These are phyloP conservation scores for Semicossyphus pulcher DNA, from an alignment of 2,113 vertebrate genomes.

Conservation along the genomic window DNA sequence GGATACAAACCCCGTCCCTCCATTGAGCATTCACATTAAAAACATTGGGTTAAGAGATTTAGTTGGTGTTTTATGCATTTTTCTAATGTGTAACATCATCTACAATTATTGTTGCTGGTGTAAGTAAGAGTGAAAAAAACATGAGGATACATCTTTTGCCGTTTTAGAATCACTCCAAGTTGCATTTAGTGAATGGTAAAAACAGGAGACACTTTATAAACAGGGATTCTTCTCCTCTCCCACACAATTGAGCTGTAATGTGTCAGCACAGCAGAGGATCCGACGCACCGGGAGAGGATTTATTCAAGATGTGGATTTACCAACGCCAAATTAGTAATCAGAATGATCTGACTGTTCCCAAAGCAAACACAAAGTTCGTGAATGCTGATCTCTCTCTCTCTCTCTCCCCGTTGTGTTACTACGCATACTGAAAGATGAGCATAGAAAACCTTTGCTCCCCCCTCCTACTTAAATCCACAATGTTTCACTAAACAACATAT, in stretches of 20 bases:
- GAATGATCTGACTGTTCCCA: slow-evolving; percentile 19
- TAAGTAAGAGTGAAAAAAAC: neutral
- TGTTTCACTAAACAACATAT: no score
- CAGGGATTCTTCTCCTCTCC: slow-evolving; percentile 10
- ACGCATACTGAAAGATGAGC: neutral
- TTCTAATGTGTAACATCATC: neutral
- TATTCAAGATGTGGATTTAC: neutral
- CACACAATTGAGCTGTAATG: slow-evolving; percentile 17
- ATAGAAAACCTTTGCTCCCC: neutral
- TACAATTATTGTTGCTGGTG: no score
- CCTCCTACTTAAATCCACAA: neutral
- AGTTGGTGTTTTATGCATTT: neutral
- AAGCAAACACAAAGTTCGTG: slow-evolving; percentile 1
- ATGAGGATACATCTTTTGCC: neutral
- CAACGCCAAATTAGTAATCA: slow-evolving; percentile 16
- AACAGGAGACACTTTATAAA: slow-evolving; percentile 1
- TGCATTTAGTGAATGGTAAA: neutral
- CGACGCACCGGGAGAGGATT: neutral
- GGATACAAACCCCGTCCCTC: no score
- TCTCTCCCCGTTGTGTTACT: neutral
- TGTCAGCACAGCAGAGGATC: slow-evolving; percentile 8
- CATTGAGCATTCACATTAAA: neutral
- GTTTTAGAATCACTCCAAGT: neutral
- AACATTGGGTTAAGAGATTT: neutral
- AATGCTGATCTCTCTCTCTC: neutral